These are phyloP conservation scores for Eupithecia dodoneata DNA, from an alignment of 2,888 invertebrate genomes.

Conservation along the genomic window DNA sequence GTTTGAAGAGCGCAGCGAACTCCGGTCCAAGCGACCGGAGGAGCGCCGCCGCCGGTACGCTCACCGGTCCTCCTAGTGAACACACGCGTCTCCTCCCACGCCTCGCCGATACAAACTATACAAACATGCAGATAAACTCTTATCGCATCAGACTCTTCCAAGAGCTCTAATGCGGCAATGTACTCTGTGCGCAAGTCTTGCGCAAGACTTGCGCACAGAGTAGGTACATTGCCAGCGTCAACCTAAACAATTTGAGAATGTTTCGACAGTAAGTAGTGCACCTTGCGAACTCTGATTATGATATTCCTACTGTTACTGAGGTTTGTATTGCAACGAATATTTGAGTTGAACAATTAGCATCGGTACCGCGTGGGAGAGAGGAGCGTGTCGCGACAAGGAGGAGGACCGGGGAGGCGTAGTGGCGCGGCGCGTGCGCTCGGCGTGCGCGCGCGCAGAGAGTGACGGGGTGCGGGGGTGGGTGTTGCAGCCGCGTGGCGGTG, in stretches of 20 bases:
- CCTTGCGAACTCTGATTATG: background rate
- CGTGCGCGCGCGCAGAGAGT: background rate
- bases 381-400: background rate
- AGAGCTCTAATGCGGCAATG: too few relatives aligned
- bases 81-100: background rate
- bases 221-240: background rate
- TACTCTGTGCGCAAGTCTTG: too few relatives aligned
- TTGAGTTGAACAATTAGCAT: background rate
- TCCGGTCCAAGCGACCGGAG: slow-evolving; percentile 61
- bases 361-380: background rate
- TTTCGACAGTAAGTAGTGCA: background rate
- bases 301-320: background rate
- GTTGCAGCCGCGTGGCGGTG: slow-evolving; percentile 97
- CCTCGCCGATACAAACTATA: background rate
- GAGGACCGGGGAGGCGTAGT: background rate
- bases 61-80: background rate
- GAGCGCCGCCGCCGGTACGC: slow-evolving; percentile 35
- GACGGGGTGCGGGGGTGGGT: slow-evolving; percentile 67
- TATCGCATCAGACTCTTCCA: too few relatives aligned
- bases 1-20: slow-evolving; percentile 66
- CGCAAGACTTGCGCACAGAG: background rate
- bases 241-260: background rate
- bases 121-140: too few relatives aligned
- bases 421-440: background rate
- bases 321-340: background rate